Evolutionary conservation across 2,113 vertebrate genomes (phyloP).

Genomic region (Morone saxatilis): DNA sequence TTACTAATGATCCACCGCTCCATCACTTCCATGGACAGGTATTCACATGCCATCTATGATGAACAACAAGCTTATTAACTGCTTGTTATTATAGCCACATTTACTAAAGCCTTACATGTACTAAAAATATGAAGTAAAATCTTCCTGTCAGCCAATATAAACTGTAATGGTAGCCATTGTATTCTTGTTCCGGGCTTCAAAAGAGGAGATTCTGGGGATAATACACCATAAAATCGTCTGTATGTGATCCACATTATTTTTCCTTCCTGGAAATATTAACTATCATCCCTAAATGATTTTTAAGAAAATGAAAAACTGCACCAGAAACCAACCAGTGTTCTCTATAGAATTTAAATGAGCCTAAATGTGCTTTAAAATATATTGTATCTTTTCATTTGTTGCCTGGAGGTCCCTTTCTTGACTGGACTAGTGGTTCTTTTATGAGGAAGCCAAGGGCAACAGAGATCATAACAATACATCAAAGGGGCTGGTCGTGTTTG

Average conservation of each 20-base stretch:
- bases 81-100: background rate
- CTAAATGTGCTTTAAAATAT: background rate
- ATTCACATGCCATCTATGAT: slow-evolving; percentile 93
- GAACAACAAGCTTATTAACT: slow-evolving; percentile 41
- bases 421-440: background rate
- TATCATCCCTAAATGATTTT: background rate
- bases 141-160: background rate
- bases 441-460: background rate
- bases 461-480: slow-evolving; percentile 3
- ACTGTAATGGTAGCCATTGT: background rate
- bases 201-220: background rate
- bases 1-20: slow-evolving; percentile 95
- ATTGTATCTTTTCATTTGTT: slow-evolving; percentile 4
- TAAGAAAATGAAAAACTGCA: background rate
- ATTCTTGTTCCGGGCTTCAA: background rate
- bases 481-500: background rate
- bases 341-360: background rate
- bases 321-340: background rate
- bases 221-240: background rate
- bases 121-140: background rate
- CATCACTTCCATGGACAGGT: slow-evolving; percentile 92
- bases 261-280: background rate
- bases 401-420: background rate
- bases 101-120: background rate
- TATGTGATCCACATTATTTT: background rate